Percentiles rank a stretch among this genome's conserved stretches.
Evolutionary conservation across 2,888 invertebrate genomes (phyloP).

Genomic region (Patella depressa): DNA sequence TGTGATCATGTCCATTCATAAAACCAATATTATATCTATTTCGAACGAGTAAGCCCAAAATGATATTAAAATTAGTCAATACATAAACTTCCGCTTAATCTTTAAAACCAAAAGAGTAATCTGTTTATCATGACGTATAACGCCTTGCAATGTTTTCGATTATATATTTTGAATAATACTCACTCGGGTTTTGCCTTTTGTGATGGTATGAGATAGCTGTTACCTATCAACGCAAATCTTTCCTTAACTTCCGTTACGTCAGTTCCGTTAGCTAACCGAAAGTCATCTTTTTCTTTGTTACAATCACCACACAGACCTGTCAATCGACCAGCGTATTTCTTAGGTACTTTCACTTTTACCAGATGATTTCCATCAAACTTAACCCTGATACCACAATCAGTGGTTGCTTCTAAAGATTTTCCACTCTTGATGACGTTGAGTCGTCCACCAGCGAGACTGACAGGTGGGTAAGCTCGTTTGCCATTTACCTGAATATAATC

Average conservation of each 20-base stretch:
- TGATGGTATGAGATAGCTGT: slow-evolving; percentile 36
- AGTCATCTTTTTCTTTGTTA: slow-evolving; percentile 43
- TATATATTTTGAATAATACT: neutral
- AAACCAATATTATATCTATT: no score
- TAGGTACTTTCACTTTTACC: slow-evolving; percentile 37
- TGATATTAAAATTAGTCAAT: no score
- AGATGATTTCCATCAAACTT: slow-evolving; percentile 43
- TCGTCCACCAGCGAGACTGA: slow-evolving; percentile 18
- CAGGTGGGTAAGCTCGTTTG: slow-evolving; percentile 27
- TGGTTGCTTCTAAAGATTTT: slow-evolving; percentile 31
- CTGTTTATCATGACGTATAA: no score
- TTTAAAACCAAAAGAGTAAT: no score
- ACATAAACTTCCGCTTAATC: no score
- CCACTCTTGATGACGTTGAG: slow-evolving; percentile 31
- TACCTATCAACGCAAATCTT: slow-evolving; percentile 33
- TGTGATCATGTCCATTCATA: no score
- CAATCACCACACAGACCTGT: slow-evolving; percentile 53
- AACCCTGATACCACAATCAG: slow-evolving; percentile 39
- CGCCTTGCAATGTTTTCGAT: no score
- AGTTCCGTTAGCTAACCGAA: slow-evolving; percentile 32
- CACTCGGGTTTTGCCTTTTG: neutral
- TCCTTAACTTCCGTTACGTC: slow-evolving; percentile 32
- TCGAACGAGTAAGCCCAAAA: no score
- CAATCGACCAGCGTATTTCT: slow-evolving; percentile 30
- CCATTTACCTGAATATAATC: slow-evolving; percentile 32